A percentile compares a stretch with the other conserved stretches of the same genome.
Evolutionary conservation across 2,113 vertebrate species (phyloP).

Genomic region (Australoheros scitulus): DNA sequence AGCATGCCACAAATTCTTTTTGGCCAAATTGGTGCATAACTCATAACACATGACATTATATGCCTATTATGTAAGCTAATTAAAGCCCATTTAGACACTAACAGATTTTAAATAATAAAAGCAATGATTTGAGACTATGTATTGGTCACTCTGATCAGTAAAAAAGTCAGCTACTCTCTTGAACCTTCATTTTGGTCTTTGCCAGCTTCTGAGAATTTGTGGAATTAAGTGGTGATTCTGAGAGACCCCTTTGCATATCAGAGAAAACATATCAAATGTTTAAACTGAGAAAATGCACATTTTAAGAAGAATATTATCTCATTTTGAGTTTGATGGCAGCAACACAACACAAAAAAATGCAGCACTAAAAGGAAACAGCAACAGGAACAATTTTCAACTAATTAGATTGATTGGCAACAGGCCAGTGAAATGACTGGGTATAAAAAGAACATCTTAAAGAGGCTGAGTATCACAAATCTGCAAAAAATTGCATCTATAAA

Average conservation of each 20-base stretch:
- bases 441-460: too few relatives aligned
- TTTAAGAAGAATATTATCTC: too few relatives aligned
- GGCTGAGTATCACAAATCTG: too few relatives aligned
- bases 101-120: background rate
- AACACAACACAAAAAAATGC: too few relatives aligned
- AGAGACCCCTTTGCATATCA: background rate
- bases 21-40: background rate
- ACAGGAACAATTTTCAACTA: too few relatives aligned
- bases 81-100: background rate
- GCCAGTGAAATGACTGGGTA: too few relatives aligned
- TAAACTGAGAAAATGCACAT: too few relatives aligned
- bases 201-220: background rate
- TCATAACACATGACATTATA: background rate
- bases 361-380: too few relatives aligned
- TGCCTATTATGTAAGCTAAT: background rate
- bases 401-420: too few relatives aligned
- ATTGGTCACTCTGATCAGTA: background rate
- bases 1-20: background rate
- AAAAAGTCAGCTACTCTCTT: background rate
- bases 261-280: too few relatives aligned
- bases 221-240: background rate
- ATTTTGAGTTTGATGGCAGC: too few relatives aligned
- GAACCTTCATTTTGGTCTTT: background rate
- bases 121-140: background rate
- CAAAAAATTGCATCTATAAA: too few relatives aligned